These are phyloP conservation scores for Neolamprologus longior DNA, from an alignment of 2,113 vertebrate genomes.

Conservation along the genomic window DNA sequence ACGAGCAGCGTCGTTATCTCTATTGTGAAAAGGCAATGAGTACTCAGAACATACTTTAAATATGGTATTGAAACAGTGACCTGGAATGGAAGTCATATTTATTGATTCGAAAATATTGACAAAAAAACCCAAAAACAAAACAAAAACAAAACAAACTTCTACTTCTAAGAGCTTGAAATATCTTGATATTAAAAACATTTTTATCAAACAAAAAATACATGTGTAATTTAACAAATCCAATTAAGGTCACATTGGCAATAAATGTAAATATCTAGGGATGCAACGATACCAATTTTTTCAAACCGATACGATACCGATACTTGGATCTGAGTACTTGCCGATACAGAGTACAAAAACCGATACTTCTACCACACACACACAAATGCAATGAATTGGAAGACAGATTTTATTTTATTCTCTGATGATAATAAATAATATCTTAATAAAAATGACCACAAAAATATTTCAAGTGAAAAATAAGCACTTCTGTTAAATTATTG, in stretches of 20 bases:
- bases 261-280: too few relatives aligned
- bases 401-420: too few relatives aligned
- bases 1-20: background rate
- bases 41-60: rapidly evolving
- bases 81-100: background rate
- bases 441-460: too few relatives aligned
- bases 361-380: too few relatives aligned
- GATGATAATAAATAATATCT: too few relatives aligned
- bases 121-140: background rate
- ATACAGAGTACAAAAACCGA: too few relatives aligned
- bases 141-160: background rate
- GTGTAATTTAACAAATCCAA: background rate
- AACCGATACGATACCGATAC: too few relatives aligned
- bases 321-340: too few relatives aligned
- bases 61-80: background rate
- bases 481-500: too few relatives aligned
- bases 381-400: too few relatives aligned
- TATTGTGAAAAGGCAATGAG: background rate
- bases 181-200: background rate
- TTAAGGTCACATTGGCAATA: background rate
- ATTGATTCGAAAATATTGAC: background rate
- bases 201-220: background rate
- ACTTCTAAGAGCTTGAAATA: background rate
- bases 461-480: too few relatives aligned
- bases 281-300: too few relatives aligned